Conservation (phyloP, 2,797 vertebrate genomes). For the Rhabdomys pumilio region DNA sequence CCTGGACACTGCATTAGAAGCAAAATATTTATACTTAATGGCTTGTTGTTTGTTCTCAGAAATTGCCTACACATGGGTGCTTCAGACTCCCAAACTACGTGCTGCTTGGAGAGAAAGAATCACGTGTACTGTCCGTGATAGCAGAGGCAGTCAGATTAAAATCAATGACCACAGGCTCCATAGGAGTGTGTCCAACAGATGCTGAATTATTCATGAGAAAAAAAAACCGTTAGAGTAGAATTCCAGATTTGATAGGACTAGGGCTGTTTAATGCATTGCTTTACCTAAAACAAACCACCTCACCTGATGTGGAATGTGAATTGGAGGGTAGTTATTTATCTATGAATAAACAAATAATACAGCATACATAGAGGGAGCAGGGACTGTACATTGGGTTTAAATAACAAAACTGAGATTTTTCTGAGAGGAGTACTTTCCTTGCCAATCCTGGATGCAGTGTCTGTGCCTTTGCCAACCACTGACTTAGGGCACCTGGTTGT, state of each 20-base stretch:
- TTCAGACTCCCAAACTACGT: slow-evolving; percentile 59
- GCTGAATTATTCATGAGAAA: slow-evolving; percentile 70
- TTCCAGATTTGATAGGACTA: slow-evolving; percentile 49
- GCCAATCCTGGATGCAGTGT: background rate
- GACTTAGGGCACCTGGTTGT: slow-evolving; percentile 7
- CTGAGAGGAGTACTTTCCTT: slow-evolving; percentile 10
- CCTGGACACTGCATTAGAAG: background rate
- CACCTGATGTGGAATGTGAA: slow-evolving; percentile 13
- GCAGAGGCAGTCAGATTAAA: slow-evolving; percentile 51
- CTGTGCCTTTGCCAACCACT: slow-evolving; percentile 9
- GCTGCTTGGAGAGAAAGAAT: slow-evolving; percentile 17
- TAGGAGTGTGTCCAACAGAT: background rate
- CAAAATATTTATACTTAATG: background rate
- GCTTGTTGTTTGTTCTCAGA: background rate
- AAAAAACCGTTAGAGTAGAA: slow-evolving; percentile 31
- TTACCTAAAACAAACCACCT: slow-evolving; percentile 56
- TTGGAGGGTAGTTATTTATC: background rate
- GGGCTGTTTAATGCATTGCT: slow-evolving; percentile 31
- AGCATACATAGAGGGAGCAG: background rate
- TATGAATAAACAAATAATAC: background rate
- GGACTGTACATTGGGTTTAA: background rate
- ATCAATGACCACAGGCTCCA: background rate
- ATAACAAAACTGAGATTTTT: background rate
- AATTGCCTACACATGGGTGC: background rate
- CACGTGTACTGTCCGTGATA: background rate